Percentiles rank a stretch among this genome's conserved stretches.
These are phyloP conservation scores for Mamestra brassicae DNA, from an alignment of 2,888 invertebrate genomes.

Conservation along the genomic window DNA sequence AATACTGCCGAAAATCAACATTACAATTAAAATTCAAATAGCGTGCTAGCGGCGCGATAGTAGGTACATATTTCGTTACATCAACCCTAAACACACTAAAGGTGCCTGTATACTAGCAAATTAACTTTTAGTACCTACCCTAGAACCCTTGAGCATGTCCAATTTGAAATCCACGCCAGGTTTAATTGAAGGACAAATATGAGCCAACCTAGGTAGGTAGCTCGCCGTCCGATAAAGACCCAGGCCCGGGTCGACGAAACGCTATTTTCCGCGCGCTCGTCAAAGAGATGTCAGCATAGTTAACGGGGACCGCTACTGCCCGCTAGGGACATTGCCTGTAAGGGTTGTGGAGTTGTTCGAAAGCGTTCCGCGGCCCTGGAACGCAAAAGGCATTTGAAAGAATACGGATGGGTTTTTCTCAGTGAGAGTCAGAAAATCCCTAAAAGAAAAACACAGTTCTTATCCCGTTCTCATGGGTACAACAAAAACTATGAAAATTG, in stretches of 20 bases:
- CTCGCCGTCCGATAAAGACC: too few species aligned
- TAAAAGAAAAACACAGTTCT: too few species aligned
- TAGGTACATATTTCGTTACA: constrained; percentile 46
- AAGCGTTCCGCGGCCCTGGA: too few species aligned
- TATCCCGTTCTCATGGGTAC: neutral
- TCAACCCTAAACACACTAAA: constrained; percentile 47
- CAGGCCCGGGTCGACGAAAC: too few species aligned
- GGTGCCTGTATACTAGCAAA: constrained; percentile 35
- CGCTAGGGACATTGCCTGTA: too few species aligned
- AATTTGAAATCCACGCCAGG: neutral
- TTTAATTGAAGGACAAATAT: neutral
- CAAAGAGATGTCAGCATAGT: too few species aligned
- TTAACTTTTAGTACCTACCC: constrained; percentile 40
- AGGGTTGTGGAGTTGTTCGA: too few species aligned
- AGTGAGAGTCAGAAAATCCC: too few species aligned
- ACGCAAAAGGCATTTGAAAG: too few species aligned
- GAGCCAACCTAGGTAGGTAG: neutral
- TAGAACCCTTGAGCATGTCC: constrained; percentile 28
- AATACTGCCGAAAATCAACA: constrained; percentile 68
- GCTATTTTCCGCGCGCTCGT: too few species aligned
- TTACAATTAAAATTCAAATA: constrained; percentile 67
- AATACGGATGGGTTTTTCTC: too few species aligned
- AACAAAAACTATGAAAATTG: neutral
- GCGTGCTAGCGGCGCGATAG: constrained; percentile 47
- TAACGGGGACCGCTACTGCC: too few species aligned